Conservation (phyloP, 2,113 vertebrate species). For the Cyprinus carpio region DNA sequence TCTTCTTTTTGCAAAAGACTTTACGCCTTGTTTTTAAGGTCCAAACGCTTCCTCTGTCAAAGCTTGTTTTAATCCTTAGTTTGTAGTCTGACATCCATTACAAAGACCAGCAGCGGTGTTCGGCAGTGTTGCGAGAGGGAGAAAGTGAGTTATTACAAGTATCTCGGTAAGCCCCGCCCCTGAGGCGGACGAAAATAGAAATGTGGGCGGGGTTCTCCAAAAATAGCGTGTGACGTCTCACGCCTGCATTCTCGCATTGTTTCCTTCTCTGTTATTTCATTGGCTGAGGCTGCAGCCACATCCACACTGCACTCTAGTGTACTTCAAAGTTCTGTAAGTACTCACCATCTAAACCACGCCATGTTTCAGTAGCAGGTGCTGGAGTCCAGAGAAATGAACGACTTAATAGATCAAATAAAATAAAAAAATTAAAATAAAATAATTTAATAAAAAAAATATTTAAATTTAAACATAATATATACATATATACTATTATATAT, state of each 20-base stretch:
- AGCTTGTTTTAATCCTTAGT: conserved; percentile 24
- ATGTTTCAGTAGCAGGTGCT: neutral
- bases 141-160: conserved; percentile 58
- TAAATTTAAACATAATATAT: too few relatives aligned
- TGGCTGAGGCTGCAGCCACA: conserved; percentile 56
- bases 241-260: conserved; percentile 67
- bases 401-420: neutral
- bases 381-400: neutral
- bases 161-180: conserved; percentile 61
- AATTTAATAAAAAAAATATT: too few relatives aligned
- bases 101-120: conserved; percentile 24
- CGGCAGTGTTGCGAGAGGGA: conserved; percentile 38
- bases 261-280: conserved; percentile 57
- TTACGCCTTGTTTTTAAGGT: neutral
- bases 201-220: conserved; percentile 73
- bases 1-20: neutral
- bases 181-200: conserved; percentile 75
- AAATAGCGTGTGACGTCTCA: conserved; percentile 75
- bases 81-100: conserved; percentile 18
- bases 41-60: neutral
- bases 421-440: neutral
- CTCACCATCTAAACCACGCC: neutral
- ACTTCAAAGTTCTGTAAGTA: neutral
- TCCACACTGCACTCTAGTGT: conserved; percentile 37
- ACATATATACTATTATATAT: too few relatives aligned